These are phyloP conservation scores for Paramisgurnus dabryanus DNA, from an alignment of 2,113 vertebrate species.

Conservation along the genomic window DNA sequence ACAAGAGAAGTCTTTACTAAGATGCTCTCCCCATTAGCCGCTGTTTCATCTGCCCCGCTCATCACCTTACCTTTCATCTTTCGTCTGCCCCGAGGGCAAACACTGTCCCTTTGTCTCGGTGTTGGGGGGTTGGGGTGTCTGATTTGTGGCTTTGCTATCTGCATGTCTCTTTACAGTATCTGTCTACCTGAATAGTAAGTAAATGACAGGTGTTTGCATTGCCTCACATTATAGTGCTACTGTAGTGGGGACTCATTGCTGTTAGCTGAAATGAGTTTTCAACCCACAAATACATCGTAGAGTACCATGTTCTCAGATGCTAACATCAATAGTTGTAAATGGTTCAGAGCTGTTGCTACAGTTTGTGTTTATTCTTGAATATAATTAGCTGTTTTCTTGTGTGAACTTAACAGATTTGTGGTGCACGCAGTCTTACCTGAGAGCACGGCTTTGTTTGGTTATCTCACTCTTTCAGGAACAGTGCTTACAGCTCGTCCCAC, in stretches of 20 bases:
- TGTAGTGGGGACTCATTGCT: not conserved
- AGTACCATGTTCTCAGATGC: not conserved
- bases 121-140: constrained; percentile 49
- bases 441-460: constrained; percentile 9
- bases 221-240: constrained; percentile 1
- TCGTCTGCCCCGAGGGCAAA: constrained; percentile 65
- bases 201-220: constrained; percentile 52
- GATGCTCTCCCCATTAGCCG: constrained; percentile 48
- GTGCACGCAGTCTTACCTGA: not conserved
- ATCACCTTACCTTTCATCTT: constrained; percentile 72
- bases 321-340: not conserved
- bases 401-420: not conserved
- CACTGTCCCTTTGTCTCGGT: constrained; percentile 63
- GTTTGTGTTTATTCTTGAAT: not conserved
- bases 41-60: constrained; percentile 66
- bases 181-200: constrained; percentile 47
- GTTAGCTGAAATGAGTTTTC: not conserved
- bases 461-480: constrained; percentile 12
- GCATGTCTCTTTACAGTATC: constrained; percentile 36
- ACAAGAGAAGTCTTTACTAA: constrained; percentile 47
- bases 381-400: not conserved
- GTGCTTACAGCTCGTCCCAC: not conserved
- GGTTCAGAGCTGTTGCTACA: not conserved
- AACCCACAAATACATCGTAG: not conserved
- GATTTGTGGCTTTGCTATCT: constrained; percentile 29